Evolutionary conservation across 2,888 invertebrate genomes (phyloP).

Genomic region (Aphodius sticticus): DNA sequence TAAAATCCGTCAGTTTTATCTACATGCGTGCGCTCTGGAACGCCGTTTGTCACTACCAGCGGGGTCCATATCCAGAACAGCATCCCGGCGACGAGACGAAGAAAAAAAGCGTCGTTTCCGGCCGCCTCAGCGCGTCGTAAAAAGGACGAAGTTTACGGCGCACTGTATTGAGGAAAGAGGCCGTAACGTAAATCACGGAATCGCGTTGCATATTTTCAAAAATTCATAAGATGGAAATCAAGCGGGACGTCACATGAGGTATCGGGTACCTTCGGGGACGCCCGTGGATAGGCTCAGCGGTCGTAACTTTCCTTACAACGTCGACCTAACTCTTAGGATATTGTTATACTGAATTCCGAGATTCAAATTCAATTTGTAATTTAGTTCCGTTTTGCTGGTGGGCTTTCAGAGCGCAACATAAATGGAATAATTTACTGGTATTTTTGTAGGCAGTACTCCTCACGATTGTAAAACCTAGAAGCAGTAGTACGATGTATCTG

Average conservation of each 20-base stretch:
- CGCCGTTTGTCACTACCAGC: constrained; percentile 4
- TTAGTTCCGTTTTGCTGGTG: background rate
- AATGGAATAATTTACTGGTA: background rate
- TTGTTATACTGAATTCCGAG: background rate
- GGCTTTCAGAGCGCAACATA: background rate
- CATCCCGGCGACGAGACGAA: background rate
- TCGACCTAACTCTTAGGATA: background rate
- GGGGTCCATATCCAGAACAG: constrained; percentile 4
- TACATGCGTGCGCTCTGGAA: background rate
- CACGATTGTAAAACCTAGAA: background rate
- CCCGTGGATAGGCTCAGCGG: background rate
- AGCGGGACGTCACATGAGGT: background rate
- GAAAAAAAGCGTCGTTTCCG: constrained; percentile 1
- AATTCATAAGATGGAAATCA: constrained; percentile 4
- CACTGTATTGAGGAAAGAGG: background rate
- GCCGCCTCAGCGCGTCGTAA: background rate
- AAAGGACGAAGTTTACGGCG: constrained; percentile 4
- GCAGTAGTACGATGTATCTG: no score
- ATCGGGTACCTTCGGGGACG: background rate
- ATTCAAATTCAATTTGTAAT: constrained; percentile 4
- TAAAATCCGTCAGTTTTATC: constrained; percentile 4
- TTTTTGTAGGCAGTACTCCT: background rate
- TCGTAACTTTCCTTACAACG: background rate
- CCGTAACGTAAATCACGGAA: background rate
- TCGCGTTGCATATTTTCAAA: constrained; percentile 4